These are phyloP conservation scores for Torymus aiolomorphi DNA, from an alignment of 2,888 invertebrate species.

Conservation along the genomic window DNA sequence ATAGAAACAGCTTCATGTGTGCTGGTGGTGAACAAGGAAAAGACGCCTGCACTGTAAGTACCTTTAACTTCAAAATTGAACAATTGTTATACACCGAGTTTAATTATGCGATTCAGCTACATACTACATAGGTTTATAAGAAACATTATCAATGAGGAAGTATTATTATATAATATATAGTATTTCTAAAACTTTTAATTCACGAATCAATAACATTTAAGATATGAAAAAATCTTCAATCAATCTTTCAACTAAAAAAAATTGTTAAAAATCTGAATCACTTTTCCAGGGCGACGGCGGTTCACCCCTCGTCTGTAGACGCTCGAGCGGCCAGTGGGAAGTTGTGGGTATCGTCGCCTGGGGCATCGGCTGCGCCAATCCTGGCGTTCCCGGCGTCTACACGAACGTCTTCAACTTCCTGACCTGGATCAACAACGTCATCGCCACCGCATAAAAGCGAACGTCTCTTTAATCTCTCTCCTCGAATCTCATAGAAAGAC, in stretches of 20 bases:
- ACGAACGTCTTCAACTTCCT: slow-evolving; percentile 83
- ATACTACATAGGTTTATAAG: too few species aligned
- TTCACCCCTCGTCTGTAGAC: slow-evolving; percentile 82
- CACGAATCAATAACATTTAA: too few species aligned
- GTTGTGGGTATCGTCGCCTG: slow-evolving; percentile 85
- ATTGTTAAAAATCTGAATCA: too few species aligned
- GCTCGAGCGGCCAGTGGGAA: slow-evolving; percentile 78
- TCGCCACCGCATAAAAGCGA: slow-evolving; percentile 40
- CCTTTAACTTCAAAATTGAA: neutral
- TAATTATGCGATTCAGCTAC: too few species aligned
- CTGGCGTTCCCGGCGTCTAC: slow-evolving; percentile 86
- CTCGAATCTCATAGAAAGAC: too few species aligned
- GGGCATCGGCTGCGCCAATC: slow-evolving; percentile 85
- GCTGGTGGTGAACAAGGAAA: slow-evolving; percentile 87
- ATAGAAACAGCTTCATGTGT: slow-evolving; percentile 84
- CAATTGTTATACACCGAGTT: too few species aligned
- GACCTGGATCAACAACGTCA: slow-evolving; percentile 74
- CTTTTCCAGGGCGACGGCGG: slow-evolving; percentile 83
- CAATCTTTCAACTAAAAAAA: too few species aligned
- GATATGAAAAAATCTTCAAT: too few species aligned
- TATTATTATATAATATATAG: neutral
- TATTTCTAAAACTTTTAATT: neutral
- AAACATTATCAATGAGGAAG: too few species aligned
- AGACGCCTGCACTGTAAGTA: slow-evolving; percentile 86
- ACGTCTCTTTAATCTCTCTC: too few species aligned